Evolutionary conservation across 1,140 invertebrate genomes (phyloP).

Genomic region (Eumaeus atala): DNA sequence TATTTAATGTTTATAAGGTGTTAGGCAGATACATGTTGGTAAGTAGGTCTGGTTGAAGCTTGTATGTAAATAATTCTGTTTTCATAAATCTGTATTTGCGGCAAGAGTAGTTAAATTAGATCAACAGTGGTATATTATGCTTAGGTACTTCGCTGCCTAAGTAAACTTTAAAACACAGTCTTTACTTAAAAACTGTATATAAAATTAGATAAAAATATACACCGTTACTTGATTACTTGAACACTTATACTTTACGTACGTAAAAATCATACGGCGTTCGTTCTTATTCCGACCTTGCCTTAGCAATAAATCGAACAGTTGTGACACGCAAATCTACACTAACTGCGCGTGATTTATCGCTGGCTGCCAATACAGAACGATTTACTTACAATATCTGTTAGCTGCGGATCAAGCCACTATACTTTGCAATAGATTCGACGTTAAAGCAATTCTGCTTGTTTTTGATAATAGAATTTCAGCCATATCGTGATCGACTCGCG

Average conservation of each 20-base stretch:
- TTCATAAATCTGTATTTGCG: no score
- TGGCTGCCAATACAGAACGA: conserved; percentile 45
- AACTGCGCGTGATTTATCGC: conserved; percentile 55
- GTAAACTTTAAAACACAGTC: no score
- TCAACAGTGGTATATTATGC: no score
- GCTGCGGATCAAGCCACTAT: conserved; percentile 29
- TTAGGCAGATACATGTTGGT: no score
- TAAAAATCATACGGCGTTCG: conserved; percentile 29
- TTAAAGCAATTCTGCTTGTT: conserved; percentile 39
- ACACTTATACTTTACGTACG: not conserved
- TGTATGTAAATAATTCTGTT: no score
- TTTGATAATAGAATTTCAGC: conserved; percentile 37
- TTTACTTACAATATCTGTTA: conserved; percentile 35
- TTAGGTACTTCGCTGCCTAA: no score
- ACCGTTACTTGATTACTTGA: no score
- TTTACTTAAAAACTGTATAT: no score
- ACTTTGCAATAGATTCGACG: conserved; percentile 37
- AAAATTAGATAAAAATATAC: no score
- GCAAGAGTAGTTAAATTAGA: no score
- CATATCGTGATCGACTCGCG: conserved; percentile 7
- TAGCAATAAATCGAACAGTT: conserved; percentile 52
- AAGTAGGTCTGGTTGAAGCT: no score
- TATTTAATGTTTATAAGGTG: no score
- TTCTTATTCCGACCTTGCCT: conserved; percentile 50
- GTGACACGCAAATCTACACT: conserved; percentile 63